Base-by-base conservation (phyloP, 2,797 vertebrate species). In the Centropyge bicolor region DNA sequence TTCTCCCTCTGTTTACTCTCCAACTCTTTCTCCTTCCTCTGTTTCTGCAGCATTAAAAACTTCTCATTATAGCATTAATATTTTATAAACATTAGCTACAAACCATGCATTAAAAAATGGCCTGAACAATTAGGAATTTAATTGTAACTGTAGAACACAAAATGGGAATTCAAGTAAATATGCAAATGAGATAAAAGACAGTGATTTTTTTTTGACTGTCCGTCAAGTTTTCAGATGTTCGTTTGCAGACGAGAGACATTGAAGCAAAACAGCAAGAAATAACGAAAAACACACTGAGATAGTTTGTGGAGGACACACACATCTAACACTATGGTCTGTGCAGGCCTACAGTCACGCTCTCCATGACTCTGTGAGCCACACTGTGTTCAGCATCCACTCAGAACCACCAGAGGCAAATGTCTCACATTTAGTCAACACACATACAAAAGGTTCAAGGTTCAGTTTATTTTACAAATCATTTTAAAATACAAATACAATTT, bases 1-100 rank as follows among this genome's bases (percentile, higher is more conserved):
- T 67, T 46, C 10, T 24, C 41, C 61, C 13, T n/a, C 6, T 54
- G 48, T 66, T 70, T 66, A 14, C 54, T 59, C 57, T 41, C 24
- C 11, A 16, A 43, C 41, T 45, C 17, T 74, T 46, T 57, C 38
- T 22, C 8, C 12, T 41, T 19, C 14, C 3, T 63, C 27, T 60
- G 16, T 19, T 46, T 67, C 24, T 16, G 20, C 31, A 17, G 20
- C 49, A 51, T 74, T 40, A 8, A 27, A 35, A 69, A 27, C 8
- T 24, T 68, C 11, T 35, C 24, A 49, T 70, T 20, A 46, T 19
- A 11, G 14, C 35, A 56, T 40, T 56, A 9, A 54, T 31, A 45
- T 57, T 46, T 63, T 4, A 43, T n/a, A 11, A 38, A 45, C 11
- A 40, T 9, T 57, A 35, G 4, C 24, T 24, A 59, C 63, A 52